Evolutionary conservation across 2,888 invertebrate species (phyloP), one percentile per base, ranked within the genome.

Genomic region (Acronicta alni): DNA sequence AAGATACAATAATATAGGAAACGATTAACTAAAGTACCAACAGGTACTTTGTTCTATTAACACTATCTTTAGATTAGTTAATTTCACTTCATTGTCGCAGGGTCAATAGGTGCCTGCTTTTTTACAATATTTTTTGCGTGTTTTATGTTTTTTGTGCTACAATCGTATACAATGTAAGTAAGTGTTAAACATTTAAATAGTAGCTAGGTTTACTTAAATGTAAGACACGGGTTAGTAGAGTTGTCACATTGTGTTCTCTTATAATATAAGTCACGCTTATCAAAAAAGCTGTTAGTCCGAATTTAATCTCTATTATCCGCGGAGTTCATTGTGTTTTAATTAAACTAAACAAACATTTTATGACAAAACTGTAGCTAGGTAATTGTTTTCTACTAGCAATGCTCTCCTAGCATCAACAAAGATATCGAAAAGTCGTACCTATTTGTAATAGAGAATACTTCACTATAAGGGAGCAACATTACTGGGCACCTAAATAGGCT

Each of bases 71-170:
- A 49, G 10, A 38, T 15, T 12, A 72, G 10, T 52, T 58, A 55
- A 53, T 73, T 62, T 56, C 35, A 68, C 42, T 62, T 62, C 54
- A 52, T 38, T 73, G 55, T 57, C 51, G 43, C 58, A 44, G 57
- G 57, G 52, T 69, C 55, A 69, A 44, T 46, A 70, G 49, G 49
- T 38, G 26, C 37, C 15, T 41, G 65, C 55, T 54, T 52, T 57
- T 70, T 64, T 69, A n/a, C n/a, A 8, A 35, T n/a, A 32, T n/a
- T 35, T 14, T 35, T 35, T 35, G 10, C 35, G 5, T 14, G 35
- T 35, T 61, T 44, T n/a, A 16, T 32, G 16, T 43, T 68, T 59
- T 70, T 72, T 49, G 32, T 42, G 12, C 26, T 35, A 35, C 38
- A 26, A 44, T 53, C 47, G 39, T 14, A 26, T 49, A 51, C 54